Evolutionary conservation across 2,797 vertebrate genomes (phyloP).

Genomic region (Paguma larvata): DNA sequence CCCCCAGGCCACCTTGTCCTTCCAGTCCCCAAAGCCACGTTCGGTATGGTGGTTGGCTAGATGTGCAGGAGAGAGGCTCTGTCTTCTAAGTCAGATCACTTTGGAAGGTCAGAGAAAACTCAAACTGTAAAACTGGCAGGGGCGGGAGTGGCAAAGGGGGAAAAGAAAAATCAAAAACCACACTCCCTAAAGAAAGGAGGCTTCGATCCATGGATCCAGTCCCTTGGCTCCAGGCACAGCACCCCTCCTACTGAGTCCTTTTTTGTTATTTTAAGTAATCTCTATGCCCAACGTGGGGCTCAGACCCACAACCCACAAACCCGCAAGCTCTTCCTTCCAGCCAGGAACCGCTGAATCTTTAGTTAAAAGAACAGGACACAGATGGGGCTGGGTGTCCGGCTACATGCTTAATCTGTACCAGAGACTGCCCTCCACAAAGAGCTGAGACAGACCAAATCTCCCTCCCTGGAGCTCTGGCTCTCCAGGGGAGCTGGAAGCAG

Average conservation of each 20-base stretch:
- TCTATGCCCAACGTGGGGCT: neutral
- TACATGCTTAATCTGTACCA: conserved; percentile 67
- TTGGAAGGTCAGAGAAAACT: neutral
- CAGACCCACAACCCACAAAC: neutral
- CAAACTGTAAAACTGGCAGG: neutral
- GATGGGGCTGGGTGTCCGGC: neutral
- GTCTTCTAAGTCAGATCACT: neutral
- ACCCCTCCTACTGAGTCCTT: conserved; percentile 74
- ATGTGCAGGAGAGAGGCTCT: too few relatives aligned
- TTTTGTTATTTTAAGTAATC: conserved; percentile 26
- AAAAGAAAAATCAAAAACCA: neutral
- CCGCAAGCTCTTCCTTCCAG: neutral
- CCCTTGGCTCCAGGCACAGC: neutral
- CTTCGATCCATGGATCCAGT: neutral
- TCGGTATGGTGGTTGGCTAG: neutral
- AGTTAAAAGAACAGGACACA: conserved; percentile 63
- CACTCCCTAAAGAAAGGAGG: neutral
- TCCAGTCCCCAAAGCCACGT: accelerated
- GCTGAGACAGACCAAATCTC: neutral
- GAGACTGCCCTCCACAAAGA: conserved; percentile 49
- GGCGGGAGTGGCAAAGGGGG: neutral
- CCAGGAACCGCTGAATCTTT: conserved; percentile 72
- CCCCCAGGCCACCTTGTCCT: neutral
- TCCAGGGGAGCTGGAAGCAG: conserved; percentile 54
- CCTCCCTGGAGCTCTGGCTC: conserved; percentile 7